Evolutionary conservation across 2,113 vertebrate species (phyloP), one percentile per base, ranked within the genome.

Genomic region (Mungos mungo): DNA sequence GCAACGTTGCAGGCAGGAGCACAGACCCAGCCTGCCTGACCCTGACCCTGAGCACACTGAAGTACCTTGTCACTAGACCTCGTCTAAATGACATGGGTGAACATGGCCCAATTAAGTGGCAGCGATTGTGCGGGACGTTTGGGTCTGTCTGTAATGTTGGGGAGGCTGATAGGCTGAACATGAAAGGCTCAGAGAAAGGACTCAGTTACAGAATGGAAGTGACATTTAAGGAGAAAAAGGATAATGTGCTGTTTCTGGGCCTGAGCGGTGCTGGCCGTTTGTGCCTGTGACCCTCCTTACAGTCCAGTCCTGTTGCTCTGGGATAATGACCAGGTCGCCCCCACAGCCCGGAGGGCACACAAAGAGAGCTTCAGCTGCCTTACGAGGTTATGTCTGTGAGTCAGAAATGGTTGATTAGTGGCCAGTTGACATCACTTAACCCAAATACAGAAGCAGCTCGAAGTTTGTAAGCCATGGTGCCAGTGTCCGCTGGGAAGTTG

Each of bases 401-500:
- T 60, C 76, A 60, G 5, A 77, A 31, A 21, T 31, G 72, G 11
- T 19, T 14, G 31, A 31, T 50, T 3, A 4, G 5, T 27, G 77
- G 72, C 82, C n/a, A 0, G 52, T 60, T 35, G 54, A 4, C 18
- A 0, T 33, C 45, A 63, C 18, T 18, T 77, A 4, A 18, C 38
- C 38, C 57, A 27, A 77, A 7, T 52, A 21, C 3, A 29, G 85
- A 45, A 18, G 72, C 27, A 31, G 72, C 13, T 29, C 57, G 13
- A 29, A 18, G 60, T 31, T 14, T 1, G 10, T 35, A 7, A 68
- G 50, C 35, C 9, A 2, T 31, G 4, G 16, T 18, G 5, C 0
- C 0, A 1, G 4, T 1, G 7, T 23, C 66, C n/a, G 1, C 1
- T 8, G 8, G 2, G 4, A 2, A 23, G 41, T 25, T 29, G 60